A percentile compares a stretch with the other conserved stretches of the same genome.
Evolutionary conservation across 2,888 invertebrate species (phyloP).

Genomic region (Volucella inflata): DNA sequence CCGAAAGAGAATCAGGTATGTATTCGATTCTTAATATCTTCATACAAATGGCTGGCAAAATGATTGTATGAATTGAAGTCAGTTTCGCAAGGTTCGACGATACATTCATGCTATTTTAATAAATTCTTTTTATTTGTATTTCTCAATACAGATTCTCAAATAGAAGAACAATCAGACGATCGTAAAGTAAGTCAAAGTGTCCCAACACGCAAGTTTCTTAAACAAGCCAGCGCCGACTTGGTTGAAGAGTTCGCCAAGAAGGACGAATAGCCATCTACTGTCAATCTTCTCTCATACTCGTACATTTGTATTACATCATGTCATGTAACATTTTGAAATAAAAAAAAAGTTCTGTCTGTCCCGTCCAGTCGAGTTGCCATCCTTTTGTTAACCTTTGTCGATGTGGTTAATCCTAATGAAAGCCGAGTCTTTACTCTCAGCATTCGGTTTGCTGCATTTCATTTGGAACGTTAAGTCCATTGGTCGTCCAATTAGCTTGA

Average conservation of each 20-base stretch:
- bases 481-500: conserved; percentile 45
- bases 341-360: conserved; percentile 22
- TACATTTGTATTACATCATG: background rate
- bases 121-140: background rate
- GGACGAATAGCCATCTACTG: conserved; percentile 77
- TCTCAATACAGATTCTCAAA: conserved; percentile 21
- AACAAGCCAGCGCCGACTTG: conserved; percentile 81
- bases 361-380: conserved; percentile 17
- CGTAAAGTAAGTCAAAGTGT: conserved; percentile 77
- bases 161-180: conserved; percentile 38
- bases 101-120: background rate
- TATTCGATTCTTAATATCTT: background rate
- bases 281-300: background rate
- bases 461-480: background rate
- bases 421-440: background rate
- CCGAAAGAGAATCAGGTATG: conserved; percentile 58
- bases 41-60: too few species aligned
- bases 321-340: conserved; percentile 42
- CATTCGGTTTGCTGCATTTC: conserved; percentile 6
- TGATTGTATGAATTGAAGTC: too few species aligned
- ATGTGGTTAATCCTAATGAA: conserved; percentile 27
- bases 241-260: conserved; percentile 81
- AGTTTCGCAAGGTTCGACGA: too few species aligned
- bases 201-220: conserved; percentile 81
- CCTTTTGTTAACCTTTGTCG: conserved; percentile 13